A percentile compares a stretch with the other conserved stretches of the same genome.
Conservation (phyloP, 1,140 invertebrate species). For the Drosophila murphyi region DNA sequence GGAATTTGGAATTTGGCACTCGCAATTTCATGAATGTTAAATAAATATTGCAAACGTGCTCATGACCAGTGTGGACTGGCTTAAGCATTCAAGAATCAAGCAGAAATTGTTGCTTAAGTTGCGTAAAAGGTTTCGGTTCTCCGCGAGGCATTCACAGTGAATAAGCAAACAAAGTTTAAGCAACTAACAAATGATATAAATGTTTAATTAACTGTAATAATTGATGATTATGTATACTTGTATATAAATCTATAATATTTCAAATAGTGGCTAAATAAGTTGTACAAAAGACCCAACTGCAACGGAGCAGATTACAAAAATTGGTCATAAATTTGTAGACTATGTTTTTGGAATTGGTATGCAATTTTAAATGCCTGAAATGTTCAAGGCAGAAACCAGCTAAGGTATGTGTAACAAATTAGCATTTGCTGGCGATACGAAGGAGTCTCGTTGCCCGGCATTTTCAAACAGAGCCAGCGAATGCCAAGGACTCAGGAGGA, state of each 20-base stretch:
- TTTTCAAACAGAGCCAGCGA: neutral
- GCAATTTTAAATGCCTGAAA: conserved; percentile 7
- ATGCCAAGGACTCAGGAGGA: neutral
- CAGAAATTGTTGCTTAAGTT: neutral
- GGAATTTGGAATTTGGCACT: neutral
- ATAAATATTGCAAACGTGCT: conserved; percentile 22
- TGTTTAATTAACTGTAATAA: neutral
- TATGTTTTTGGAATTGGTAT: conserved; percentile 18
- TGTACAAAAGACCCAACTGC: neutral
- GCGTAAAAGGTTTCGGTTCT: too few species aligned
- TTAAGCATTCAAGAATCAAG: conserved; percentile 1
- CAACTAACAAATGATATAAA: too few species aligned
- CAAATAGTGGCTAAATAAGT: neutral
- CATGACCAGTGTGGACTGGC: neutral
- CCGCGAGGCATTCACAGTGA: too few species aligned
- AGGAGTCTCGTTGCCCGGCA: neutral
- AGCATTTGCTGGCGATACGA: conserved; percentile 48
- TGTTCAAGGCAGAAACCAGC: conserved; percentile 11
- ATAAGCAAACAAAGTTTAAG: too few species aligned
- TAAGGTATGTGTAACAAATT: conserved; percentile 46
- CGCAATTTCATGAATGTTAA: conserved; percentile 8
- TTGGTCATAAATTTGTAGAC: conserved; percentile 9
- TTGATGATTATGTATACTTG: too few species aligned
- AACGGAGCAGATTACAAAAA: conserved; percentile 1
- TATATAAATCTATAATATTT: too few species aligned